A percentile compares a stretch with the other conserved stretches of the same genome.
phyloP scores from a whole-genome alignment of 2,113 vertebrate genomes.

The Megaceryle maxima region DNA sequence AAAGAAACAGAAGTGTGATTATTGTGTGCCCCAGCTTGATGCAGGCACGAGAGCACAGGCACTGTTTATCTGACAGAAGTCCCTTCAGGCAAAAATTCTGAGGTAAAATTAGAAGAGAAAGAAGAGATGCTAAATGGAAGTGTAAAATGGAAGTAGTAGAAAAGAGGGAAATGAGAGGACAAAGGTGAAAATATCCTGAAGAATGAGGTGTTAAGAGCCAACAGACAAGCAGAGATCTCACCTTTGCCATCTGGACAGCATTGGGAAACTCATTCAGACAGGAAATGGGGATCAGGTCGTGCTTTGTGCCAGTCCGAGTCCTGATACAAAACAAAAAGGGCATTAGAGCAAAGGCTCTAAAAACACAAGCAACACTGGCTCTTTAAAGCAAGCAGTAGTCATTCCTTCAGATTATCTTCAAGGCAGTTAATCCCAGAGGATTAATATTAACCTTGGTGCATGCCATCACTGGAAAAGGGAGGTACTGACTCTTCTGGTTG shows the following conservation, averaged over 20 bases:
- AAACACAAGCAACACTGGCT: background rate
- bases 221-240: slow-evolving; percentile 37
- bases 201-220: background rate
- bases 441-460: background rate
- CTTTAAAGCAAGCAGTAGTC: background rate
- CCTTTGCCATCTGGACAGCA: slow-evolving; percentile 88
- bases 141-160: background rate
- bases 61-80: background rate
- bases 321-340: slow-evolving; percentile 65
- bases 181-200: background rate
- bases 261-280: slow-evolving; percentile 83
- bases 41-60: background rate
- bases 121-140: background rate
- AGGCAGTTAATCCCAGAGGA: background rate
- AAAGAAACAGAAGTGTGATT: slow-evolving; percentile 19
- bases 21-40: background rate
- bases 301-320: slow-evolving; percentile 84
- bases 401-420: background rate
- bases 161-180: background rate
- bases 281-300: slow-evolving; percentile 81
- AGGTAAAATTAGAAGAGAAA: background rate
- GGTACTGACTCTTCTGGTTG: background rate
- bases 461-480: background rate
- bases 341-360: background rate
- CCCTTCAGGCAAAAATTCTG: background rate